These are phyloP conservation scores for Paralichthys olivaceus DNA, from an alignment of 2,113 vertebrate genomes.

Conservation along the genomic window DNA sequence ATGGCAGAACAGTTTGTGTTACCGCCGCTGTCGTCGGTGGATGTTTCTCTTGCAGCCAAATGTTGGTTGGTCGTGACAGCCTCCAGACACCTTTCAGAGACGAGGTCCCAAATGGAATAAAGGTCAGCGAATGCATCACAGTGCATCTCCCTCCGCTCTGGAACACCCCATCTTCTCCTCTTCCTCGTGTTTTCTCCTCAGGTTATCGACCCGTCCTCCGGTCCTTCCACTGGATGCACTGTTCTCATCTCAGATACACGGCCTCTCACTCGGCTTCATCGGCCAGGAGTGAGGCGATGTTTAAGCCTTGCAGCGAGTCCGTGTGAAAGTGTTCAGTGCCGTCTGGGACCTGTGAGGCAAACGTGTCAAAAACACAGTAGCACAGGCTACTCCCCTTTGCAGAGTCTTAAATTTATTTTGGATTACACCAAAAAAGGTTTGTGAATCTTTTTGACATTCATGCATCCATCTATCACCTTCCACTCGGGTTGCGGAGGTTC, in stretches of 20 bases:
- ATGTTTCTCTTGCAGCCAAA: background rate
- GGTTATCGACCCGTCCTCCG: background rate
- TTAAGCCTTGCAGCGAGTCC: too few species aligned
- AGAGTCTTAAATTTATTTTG: too few species aligned
- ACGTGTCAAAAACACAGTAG: background rate
- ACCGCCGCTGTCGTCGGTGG: background rate
- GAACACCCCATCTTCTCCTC: background rate
- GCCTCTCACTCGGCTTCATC: slow-evolving; percentile 7
- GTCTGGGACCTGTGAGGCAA: background rate
- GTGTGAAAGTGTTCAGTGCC: background rate
- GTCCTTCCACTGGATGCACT: background rate
- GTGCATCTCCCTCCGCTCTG: background rate
- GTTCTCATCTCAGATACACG: slow-evolving; percentile 3
- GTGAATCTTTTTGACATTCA: too few species aligned
- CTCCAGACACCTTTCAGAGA: slow-evolving; percentile 50
- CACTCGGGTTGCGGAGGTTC: too few species aligned
- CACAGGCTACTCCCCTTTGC: background rate
- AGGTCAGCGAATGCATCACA: slow-evolving; percentile 42
- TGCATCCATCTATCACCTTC: too few species aligned
- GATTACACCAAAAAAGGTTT: too few species aligned
- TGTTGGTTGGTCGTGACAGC: slow-evolving; percentile 7
- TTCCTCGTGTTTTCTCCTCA: background rate
- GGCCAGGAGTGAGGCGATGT: slow-evolving; percentile 11
- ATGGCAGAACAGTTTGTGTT: background rate
- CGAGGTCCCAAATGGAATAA: slow-evolving; percentile 20